phyloP scores from a whole-genome alignment of 2,797 vertebrate genomes.

The Periparus ater region DNA sequence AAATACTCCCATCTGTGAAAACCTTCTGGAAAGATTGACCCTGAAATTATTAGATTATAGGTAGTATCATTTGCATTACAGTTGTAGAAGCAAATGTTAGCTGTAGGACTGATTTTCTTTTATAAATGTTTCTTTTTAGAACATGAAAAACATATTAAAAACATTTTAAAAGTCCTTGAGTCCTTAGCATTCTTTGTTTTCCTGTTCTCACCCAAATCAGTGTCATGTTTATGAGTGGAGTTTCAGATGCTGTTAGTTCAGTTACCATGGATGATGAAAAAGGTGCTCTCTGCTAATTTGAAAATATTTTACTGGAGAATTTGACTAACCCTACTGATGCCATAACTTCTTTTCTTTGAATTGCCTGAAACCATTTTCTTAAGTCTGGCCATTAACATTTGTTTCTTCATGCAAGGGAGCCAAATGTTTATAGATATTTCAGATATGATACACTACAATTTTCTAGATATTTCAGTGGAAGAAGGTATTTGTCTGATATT shows the following conservation, averaged over 20 bases:
- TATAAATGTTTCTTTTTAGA: neutral
- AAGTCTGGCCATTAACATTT: neutral
- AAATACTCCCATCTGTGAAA: neutral
- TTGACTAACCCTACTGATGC: neutral
- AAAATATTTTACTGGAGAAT: neutral
- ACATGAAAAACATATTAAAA: neutral
- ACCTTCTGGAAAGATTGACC: neutral
- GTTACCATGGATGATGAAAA: neutral
- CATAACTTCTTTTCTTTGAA: neutral
- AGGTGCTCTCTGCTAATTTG: neutral
- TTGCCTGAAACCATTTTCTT: neutral
- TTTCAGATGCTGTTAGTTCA: neutral
- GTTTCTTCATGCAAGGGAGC: neutral
- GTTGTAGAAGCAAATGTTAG: neutral
- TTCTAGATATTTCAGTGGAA: neutral
- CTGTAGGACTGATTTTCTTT: neutral
- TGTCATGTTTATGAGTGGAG: neutral
- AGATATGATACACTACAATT: too few species aligned
- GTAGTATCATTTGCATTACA: neutral
- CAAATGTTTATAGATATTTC: neutral
- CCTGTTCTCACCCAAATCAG: neutral
- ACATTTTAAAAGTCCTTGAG: neutral
- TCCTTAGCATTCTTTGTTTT: neutral
- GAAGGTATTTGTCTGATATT: neutral
- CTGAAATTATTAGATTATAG: neutral